Evolutionary conservation across 1,140 invertebrate genomes (phyloP).

Genomic region (Notospermus geniculatus): DNA sequence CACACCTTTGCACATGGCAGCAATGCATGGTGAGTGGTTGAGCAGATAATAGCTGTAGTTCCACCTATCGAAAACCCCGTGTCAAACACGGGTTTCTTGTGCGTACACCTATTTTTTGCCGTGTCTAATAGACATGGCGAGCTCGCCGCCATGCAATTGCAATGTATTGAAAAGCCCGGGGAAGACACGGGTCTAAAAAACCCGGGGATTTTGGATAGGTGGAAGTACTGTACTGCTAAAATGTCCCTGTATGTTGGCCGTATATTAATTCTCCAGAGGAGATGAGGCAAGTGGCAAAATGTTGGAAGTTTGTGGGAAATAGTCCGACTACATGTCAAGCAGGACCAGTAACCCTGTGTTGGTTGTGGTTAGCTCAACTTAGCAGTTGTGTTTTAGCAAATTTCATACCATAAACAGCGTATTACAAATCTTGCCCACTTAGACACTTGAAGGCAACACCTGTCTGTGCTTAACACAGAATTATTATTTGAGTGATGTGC

Average conservation of each 20-base stretch:
- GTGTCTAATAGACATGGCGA: too few species aligned
- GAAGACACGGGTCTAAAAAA: too few species aligned
- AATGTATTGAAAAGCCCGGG: too few species aligned
- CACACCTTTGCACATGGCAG: constrained; percentile 52
- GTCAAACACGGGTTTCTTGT: too few species aligned
- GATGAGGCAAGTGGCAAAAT: not conserved
- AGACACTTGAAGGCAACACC: not conserved
- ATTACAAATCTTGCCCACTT: not conserved
- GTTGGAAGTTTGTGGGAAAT: too few species aligned
- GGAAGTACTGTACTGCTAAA: not conserved
- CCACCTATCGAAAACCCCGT: too few species aligned
- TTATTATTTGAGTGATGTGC: too few species aligned
- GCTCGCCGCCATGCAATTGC: too few species aligned
- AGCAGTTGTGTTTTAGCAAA: not conserved
- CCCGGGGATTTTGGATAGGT: too few species aligned
- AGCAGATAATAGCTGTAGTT: not conserved
- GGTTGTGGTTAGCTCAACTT: not conserved
- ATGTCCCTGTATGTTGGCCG: not conserved
- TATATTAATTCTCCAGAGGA: not conserved
- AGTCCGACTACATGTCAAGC: too few species aligned
- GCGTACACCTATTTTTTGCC: too few species aligned
- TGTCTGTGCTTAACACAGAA: too few species aligned
- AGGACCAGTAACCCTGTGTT: not conserved
- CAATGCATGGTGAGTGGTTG: constrained; percentile 48
- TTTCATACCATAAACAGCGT: not conserved